Conservation (phyloP, 2,888 invertebrate genomes). For the Nephrotoma guestfalica region DNA sequence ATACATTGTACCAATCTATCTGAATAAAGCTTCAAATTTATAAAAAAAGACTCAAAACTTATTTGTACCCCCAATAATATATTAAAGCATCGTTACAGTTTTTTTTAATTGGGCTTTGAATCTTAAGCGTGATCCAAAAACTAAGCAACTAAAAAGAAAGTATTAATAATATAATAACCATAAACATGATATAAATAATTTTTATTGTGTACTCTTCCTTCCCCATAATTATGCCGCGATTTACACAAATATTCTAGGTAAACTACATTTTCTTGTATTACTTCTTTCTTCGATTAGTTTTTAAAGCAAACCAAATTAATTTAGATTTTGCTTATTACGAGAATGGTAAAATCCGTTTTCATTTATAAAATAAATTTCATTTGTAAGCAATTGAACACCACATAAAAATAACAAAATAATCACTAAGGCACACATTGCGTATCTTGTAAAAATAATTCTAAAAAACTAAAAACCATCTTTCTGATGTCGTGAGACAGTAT, state of each 20-base stretch:
- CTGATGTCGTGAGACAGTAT: too few relatives aligned
- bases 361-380: too few relatives aligned
- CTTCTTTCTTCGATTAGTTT: not conserved
- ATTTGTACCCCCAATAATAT: not conserved
- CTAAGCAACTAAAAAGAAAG: not conserved
- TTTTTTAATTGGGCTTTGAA: not conserved
- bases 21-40: too few relatives aligned
- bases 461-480: too few relatives aligned
- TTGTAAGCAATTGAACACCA: too few relatives aligned
- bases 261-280: not conserved
- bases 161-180: not conserved
- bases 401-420: too few relatives aligned
- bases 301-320: not conserved
- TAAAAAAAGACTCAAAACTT: too few relatives aligned
- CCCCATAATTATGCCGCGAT: not conserved
- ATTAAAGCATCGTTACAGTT: not conserved
- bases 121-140: not conserved
- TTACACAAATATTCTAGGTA: not conserved
- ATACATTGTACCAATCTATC: too few relatives aligned
- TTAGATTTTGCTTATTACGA: not conserved
- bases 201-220: not conserved
- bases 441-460: too few relatives aligned
- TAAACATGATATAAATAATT: not conserved
- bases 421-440: too few relatives aligned
- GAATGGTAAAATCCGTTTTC: too few relatives aligned